Percentiles rank a stretch among this genome's conserved stretches.
phyloP scores from a whole-genome alignment of 1,140 invertebrate genomes.

The Ptiloglossa arizonensis region DNA sequence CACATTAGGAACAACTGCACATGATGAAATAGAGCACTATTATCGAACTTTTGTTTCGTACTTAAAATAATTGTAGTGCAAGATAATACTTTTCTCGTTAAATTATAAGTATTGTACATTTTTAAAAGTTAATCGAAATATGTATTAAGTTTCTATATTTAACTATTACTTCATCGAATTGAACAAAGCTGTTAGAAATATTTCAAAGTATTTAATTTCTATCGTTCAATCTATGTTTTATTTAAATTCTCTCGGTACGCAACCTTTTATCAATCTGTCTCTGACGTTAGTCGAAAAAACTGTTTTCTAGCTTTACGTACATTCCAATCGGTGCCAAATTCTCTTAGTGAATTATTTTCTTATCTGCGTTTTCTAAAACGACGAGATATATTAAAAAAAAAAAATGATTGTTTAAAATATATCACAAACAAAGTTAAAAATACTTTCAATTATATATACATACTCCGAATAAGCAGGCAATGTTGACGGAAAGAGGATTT shows the following conservation, averaged over 20 bases:
- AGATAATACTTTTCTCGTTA: background rate
- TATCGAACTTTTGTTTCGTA: background rate
- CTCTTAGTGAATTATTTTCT: background rate
- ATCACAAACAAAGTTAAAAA: too few relatives aligned
- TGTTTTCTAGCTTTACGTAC: slow-evolving; percentile 15
- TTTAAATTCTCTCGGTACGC: background rate
- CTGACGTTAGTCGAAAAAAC: background rate
- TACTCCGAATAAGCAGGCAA: too few relatives aligned
- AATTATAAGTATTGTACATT: background rate
- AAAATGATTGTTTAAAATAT: background rate
- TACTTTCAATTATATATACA: too few relatives aligned
- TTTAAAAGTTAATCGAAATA: too few relatives aligned
- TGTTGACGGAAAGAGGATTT: too few relatives aligned
- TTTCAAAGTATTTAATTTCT: background rate
- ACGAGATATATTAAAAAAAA: background rate
- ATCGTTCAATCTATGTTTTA: background rate
- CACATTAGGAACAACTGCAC: background rate
- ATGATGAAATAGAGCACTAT: slow-evolving; percentile 12
- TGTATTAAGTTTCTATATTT: background rate
- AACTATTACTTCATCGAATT: background rate
- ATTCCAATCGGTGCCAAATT: background rate
- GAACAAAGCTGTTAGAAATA: background rate
- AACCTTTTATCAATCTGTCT: background rate
- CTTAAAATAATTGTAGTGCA: background rate
- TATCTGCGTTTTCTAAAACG: background rate